Evolutionary conservation across 2,113 vertebrate genomes (phyloP), one percentile per base, ranked within the genome.

Genomic region (Amphiprion percula): DNA sequence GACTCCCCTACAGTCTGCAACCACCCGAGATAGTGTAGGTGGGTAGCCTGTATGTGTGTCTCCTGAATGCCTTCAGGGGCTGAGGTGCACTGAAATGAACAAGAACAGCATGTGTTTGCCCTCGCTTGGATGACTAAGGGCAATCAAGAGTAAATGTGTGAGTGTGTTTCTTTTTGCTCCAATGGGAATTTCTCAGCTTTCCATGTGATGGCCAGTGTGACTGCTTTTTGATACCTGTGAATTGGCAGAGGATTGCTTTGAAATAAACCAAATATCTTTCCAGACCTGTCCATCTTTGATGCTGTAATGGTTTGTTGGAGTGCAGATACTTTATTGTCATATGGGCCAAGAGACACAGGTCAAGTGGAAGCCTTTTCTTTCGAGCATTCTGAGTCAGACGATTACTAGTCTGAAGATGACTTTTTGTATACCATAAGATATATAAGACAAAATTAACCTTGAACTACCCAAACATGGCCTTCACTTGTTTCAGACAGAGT

Each of bases 301-400:
- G 66, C 67, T 23, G 33, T 10, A 30, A 53, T 62, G 70, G 41
- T 76, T 68, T 47, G 33, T 54, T 47, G 52, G 24, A 70, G 44
- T n/a, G 56, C 10, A 1, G 62, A 76, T 21, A 54, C 39, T 81
- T 60, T 78, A 50, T 77, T 73, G 71, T 64, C 4, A 50, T 21
- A 49, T n/a, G 78, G 77, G 80, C 66, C 87, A 79, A 61, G 49
- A 79, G 68, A 74, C 44, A 73, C 81, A 63, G 71, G 81, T 82
- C 78, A 77, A 46, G 60, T 70, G 71, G 78, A 89, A 84, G 46
- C 47, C 26, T 72, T 72, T 56, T 44, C 46, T 79, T 64, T 39
- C 16, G 33, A 46, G 59, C 55, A 37, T 74, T 74, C 14, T 68
- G 16, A 63, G 24, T 46, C 69, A 23, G 19, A 41, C 44, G 16